Conservation (phyloP, 2,888 invertebrate genomes). For the Callosobruchus maculatus region DNA sequence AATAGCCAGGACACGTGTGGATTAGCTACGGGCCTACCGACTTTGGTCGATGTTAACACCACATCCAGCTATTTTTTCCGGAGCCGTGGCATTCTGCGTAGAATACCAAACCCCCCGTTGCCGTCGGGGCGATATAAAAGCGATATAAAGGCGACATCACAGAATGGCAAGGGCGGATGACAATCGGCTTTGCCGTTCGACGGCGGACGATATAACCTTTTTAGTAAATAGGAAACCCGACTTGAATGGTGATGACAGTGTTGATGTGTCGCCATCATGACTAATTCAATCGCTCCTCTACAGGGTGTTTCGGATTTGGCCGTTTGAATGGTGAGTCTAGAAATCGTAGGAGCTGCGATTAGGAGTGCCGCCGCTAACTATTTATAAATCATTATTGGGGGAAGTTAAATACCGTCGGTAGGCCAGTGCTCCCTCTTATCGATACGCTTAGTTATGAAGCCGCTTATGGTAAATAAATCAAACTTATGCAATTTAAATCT, state of each 20-base stretch:
- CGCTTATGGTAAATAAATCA: no score
- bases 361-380: no score
- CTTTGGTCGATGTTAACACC: neutral
- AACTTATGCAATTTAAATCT: no score
- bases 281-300: neutral
- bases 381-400: no score
- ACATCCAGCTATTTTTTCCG: neutral
- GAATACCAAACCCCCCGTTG: neutral
- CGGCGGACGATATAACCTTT: neutral
- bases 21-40: neutral
- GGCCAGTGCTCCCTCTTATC: no score
- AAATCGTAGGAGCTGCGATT: no score
- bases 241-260: neutral
- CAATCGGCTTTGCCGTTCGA: neutral
- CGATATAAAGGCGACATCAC: neutral
- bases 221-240: neutral
- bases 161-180: neutral
- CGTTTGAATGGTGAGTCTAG: no score
- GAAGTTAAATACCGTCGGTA: no score
- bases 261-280: neutral
- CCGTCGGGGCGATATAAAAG: neutral
- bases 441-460: no score
- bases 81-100: neutral
- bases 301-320: no score
- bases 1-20: neutral